Evolutionary conservation across 2,113 vertebrate species (phyloP).

Genomic region (Dasyornis broadbenti): DNA sequence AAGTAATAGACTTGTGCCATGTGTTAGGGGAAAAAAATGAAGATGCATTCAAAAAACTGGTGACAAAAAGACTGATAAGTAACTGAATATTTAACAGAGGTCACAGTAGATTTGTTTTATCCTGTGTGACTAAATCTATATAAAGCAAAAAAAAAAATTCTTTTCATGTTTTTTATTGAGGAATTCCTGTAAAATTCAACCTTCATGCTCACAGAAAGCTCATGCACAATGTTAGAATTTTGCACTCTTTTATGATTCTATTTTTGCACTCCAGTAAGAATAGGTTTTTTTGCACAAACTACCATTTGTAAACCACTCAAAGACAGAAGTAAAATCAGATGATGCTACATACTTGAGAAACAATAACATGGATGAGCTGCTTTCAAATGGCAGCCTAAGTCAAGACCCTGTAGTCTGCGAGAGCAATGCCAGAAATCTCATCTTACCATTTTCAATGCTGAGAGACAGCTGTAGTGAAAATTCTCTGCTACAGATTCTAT

Average conservation of each 20-base stretch:
- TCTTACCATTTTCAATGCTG: background rate
- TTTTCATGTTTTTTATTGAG: background rate
- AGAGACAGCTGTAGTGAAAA: background rate
- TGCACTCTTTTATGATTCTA: background rate
- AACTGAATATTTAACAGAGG: background rate
- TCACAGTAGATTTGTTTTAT: background rate
- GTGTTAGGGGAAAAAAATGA: background rate
- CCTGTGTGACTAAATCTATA: background rate
- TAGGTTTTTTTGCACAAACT: background rate
- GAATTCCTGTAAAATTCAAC: background rate
- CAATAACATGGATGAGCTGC: rapidly evolving
- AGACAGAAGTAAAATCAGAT: background rate
- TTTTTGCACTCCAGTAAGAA: background rate
- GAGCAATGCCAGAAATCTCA: background rate
- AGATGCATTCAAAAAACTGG: background rate
- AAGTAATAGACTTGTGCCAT: background rate
- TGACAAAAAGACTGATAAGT: background rate
- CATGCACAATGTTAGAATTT: background rate
- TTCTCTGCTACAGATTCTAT: background rate
- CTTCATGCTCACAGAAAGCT: background rate
- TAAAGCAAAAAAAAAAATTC: background rate
- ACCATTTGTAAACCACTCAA: background rate
- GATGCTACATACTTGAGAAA: background rate
- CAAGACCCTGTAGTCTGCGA: background rate
- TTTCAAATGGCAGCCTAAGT: background rate